Evolutionary conservation across 2,113 vertebrate genomes (phyloP).

Genomic region (Salvelinus fontinalis): DNA sequence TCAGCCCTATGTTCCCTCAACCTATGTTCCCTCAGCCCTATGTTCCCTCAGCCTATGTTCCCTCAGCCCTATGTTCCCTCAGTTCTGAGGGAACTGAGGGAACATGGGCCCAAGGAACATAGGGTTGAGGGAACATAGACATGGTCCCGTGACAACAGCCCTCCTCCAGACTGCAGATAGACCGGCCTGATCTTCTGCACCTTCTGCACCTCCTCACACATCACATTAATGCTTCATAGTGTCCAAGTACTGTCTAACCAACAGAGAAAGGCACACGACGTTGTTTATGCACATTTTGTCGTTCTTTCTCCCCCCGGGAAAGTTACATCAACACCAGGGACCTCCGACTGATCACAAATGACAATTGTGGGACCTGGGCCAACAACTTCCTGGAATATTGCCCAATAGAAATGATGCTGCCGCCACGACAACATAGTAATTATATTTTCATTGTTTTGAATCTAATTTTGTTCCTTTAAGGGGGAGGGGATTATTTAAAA

Average conservation of each 20-base stretch:
- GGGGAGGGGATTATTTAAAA: slow-evolving; percentile 39
- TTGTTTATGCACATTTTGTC: background rate
- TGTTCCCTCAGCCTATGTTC: too few species aligned
- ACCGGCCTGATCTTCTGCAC: too few species aligned
- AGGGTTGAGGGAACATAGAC: too few species aligned
- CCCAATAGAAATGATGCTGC: slow-evolving; percentile 35
- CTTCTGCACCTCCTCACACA: too few species aligned
- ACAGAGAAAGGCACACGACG: background rate
- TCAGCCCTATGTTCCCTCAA: too few species aligned
- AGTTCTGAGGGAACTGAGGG: too few species aligned
- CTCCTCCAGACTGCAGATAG: too few species aligned
- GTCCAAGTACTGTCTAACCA: slow-evolving; percentile 1
- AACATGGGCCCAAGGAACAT: too few species aligned
- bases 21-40: too few species aligned
- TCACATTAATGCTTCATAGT: slow-evolving; percentile 16
- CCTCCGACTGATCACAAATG: slow-evolving; percentile 31
- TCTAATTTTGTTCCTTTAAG: slow-evolving; percentile 30
- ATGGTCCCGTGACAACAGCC: too few species aligned
- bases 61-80: too few species aligned
- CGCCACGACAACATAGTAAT: slow-evolving; percentile 39
- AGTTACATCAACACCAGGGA: slow-evolving; percentile 34
- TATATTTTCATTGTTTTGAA: slow-evolving; percentile 63
- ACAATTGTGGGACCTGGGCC: slow-evolving; percentile 28
- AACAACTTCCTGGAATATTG: slow-evolving; percentile 44
- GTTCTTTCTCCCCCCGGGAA: slow-evolving; percentile 31